A percentile compares a stretch with the other conserved stretches of the same genome.
Conservation (phyloP, 1,140 invertebrate genomes). For the Oryzaephilus surinamensis region DNA sequence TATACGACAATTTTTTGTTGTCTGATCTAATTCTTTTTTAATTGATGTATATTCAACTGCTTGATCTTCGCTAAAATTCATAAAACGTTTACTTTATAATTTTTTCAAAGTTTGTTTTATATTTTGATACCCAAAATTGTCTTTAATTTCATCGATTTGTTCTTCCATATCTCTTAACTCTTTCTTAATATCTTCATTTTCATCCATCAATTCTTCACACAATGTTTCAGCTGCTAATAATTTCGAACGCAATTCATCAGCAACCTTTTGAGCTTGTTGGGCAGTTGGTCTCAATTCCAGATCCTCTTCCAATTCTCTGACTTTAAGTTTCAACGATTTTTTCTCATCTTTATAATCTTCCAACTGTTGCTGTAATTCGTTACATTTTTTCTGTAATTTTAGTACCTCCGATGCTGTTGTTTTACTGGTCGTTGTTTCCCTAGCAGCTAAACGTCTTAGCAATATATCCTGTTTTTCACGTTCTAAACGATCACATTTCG, state of each 20-base stretch:
- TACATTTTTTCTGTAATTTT: constrained; percentile 70
- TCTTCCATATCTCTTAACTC: constrained; percentile 88
- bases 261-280: constrained; percentile 43
- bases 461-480: constrained; percentile 81
- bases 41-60: constrained; percentile 93
- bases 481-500: constrained; percentile 64
- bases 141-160: constrained; percentile 97
- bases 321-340: constrained; percentile 55
- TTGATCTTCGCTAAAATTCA: constrained; percentile 88
- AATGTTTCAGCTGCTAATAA: constrained; percentile 74
- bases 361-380: constrained; percentile 64
- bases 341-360: constrained; percentile 76
- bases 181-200: constrained; percentile 91
- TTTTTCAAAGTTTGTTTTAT: constrained; percentile 39
- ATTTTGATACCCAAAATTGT: constrained; percentile 92
- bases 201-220: constrained; percentile 88
- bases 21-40: constrained; percentile 85
- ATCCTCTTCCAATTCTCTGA: constrained; percentile 63
- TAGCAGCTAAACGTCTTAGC: constrained; percentile 58
- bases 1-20: constrained; percentile 97
- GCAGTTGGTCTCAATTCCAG: constrained; percentile 43
- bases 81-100: too few species aligned
- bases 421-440: constrained; percentile 62
- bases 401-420: constrained; percentile 56
- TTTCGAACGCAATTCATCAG: constrained; percentile 67